A percentile compares a stretch with the other conserved stretches of the same genome.
Conservation (phyloP, 2,113 vertebrate species). For the Hirundichthys speculiger region DNA sequence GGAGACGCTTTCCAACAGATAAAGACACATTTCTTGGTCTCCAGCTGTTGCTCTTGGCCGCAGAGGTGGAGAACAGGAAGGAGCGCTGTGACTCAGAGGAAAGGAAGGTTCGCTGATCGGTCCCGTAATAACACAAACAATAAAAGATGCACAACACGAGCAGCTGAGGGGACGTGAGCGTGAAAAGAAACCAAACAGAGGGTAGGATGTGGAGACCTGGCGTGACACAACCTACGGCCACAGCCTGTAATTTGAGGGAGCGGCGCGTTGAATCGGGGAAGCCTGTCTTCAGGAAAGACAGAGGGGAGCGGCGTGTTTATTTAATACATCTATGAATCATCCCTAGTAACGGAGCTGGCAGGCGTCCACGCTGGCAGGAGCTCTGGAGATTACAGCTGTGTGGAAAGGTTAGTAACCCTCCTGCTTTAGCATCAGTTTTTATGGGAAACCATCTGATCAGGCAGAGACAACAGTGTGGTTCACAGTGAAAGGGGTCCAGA, state of each 20-base stretch:
- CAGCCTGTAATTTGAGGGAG: neutral
- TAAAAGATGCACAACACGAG: constrained; percentile 27
- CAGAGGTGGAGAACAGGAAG: constrained; percentile 54
- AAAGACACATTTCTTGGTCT: constrained; percentile 68
- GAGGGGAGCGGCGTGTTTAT: constrained; percentile 29
- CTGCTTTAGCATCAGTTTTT: no score
- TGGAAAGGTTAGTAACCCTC: no score
- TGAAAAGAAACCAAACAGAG: neutral
- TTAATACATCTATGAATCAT: constrained; percentile 44
- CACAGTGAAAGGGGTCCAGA: no score
- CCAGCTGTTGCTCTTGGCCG: constrained; percentile 72
- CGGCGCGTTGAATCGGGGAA: neutral
- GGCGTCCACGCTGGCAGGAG: constrained; percentile 20
- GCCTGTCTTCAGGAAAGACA: constrained; percentile 21
- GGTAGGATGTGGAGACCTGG: constrained; percentile 34
- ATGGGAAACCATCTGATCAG: no score
- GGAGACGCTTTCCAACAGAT: constrained; percentile 62
- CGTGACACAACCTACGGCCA: neutral
- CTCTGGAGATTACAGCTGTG: neutral
- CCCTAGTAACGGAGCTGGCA: constrained; percentile 39
- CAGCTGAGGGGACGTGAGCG: neutral
- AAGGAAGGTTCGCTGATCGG: constrained; percentile 55
- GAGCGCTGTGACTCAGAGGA: constrained; percentile 65
- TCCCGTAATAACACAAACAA: constrained; percentile 50
- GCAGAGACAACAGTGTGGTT: no score